Conservation (phyloP, 2,113 vertebrate species). For the Cavia aperea region DNA sequence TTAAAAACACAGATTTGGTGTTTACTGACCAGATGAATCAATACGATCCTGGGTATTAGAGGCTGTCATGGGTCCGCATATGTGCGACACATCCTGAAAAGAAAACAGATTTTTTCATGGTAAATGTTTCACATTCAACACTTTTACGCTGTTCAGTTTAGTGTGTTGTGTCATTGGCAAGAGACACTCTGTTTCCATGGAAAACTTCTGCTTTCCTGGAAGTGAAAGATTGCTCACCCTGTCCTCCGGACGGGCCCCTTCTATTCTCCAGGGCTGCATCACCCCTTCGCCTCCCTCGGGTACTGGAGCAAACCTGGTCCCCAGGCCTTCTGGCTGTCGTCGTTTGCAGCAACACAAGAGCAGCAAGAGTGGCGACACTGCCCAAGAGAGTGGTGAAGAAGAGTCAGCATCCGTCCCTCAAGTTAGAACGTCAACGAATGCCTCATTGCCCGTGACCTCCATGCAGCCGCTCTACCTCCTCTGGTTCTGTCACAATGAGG, state of each 20-base stretch:
- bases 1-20: slow-evolving; percentile 27
- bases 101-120: background rate
- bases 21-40: slow-evolving; percentile 78
- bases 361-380: slow-evolving; percentile 60
- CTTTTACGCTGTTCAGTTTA: background rate
- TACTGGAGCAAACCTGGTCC: slow-evolving; percentile 76
- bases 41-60: slow-evolving; percentile 76
- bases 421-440: background rate
- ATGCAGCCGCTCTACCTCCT: background rate
- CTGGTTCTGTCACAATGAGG: background rate
- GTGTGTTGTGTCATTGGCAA: background rate
- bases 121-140: background rate
- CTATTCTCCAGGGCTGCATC: slow-evolving; percentile 83
- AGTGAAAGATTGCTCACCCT: slow-evolving; percentile 76
- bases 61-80: slow-evolving; percentile 71
- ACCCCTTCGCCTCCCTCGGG: slow-evolving; percentile 83
- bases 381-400: background rate
- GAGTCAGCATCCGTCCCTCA: background rate
- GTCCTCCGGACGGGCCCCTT: slow-evolving; percentile 88
- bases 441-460: background rate
- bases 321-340: slow-evolving; percentile 68
- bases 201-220: background rate
- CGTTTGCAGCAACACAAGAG: slow-evolving; percentile 64
- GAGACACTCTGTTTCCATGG: background rate
- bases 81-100: slow-evolving; percentile 78